Conservation (phyloP, 2,888 invertebrate genomes). For the Opisthograptis luteolata region DNA sequence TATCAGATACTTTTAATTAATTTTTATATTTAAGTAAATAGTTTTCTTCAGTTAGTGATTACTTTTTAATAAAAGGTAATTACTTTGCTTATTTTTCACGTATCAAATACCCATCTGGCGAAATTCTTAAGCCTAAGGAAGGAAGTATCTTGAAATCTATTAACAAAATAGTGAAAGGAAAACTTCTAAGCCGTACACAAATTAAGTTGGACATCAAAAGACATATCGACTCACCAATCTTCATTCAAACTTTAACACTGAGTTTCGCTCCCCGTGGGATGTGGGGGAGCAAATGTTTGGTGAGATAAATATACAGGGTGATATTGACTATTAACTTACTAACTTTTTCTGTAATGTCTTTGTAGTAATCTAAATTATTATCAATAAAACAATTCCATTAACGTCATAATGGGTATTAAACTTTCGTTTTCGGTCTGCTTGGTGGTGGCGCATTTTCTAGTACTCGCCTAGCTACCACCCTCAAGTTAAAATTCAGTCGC, state of each 20-base stretch:
- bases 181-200: slow-evolving; percentile 18
- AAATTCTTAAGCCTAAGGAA: neutral
- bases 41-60: too few species aligned
- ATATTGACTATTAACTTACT: neutral
- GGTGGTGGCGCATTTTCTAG: too few species aligned
- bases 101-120: neutral
- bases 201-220: slow-evolving; percentile 32
- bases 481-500: too few species aligned
- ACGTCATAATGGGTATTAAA: too few species aligned
- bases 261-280: slow-evolving; percentile 35
- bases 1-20: too few species aligned
- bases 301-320: slow-evolving; percentile 39
- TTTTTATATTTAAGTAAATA: too few species aligned
- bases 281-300: slow-evolving; percentile 17
- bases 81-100: too few species aligned
- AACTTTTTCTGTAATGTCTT: neutral
- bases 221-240: slow-evolving; percentile 34
- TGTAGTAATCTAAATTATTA: too few species aligned
- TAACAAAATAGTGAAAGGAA: slow-evolving; percentile 16
- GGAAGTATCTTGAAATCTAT: slow-evolving; percentile 15
- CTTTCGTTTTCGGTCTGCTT: too few species aligned
- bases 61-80: too few species aligned
- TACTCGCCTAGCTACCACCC: too few species aligned
- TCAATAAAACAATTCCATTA: too few species aligned
- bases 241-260: slow-evolving; percentile 25